Base-by-base conservation (phyloP, 1,140 invertebrate genomes). In the Forficula auricularia region DNA sequence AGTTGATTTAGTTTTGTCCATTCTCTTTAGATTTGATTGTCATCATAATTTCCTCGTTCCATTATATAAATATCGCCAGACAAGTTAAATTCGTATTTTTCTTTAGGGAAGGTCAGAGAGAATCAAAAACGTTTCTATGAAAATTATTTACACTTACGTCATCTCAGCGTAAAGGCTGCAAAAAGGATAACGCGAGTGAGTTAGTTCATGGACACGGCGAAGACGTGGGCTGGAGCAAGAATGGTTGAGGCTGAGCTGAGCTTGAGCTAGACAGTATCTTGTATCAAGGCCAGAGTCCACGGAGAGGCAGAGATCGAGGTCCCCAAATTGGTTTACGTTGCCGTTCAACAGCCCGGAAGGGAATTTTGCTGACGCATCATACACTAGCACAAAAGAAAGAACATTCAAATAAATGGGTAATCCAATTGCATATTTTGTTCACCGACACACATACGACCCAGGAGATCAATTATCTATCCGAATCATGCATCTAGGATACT, bases 261-360 rank as follows among this genome's bases (percentile, higher is more conserved):
- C 55, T 49, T 68, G 73, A 10, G 67, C 63, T 38, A 76, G 56
- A 47, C 74, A 77, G 49, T 77, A 76, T 51, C 74, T 64, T 16
- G 72, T 73, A 2, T 54, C 58, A 12, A 75, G 62, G 14, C 56
- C 59, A 3, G 61, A 56, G 1, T 58, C 48, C 12, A 62, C 51
- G 38, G 53, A 54, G 33, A 74, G 30, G 48, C 72, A 75, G 46
- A 73, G 68, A 50, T 74, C 72, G 43, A 70, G 74, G 49, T 75
- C 72, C 9, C 72, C 72, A 4, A 68, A 60, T 42, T 74, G 71
- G 61, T 74, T 74, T 8, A 73, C 61, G 51, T 75, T 75, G 32
- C 72, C 72, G 53, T 63, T 73, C 13, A 75, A 45, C 15, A 75
- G 58, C 33, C 72, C 72, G 7, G 72, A 72, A 34, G 72, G 69